Base-by-base conservation (phyloP, 2,113 vertebrate species). In the Myocastor coypus region DNA sequence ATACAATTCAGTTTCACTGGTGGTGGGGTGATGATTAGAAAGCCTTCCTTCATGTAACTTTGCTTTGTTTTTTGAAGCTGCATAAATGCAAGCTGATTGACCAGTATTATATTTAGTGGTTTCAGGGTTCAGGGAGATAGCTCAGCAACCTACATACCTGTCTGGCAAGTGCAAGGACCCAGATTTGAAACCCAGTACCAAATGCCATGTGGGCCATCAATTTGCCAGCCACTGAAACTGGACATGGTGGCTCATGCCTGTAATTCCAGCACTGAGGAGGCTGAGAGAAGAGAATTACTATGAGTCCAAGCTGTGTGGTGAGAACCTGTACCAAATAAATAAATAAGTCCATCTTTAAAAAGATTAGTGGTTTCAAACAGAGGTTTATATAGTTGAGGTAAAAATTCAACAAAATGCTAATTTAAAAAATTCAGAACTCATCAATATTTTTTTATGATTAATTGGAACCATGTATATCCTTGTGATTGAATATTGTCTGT, bases 331-430 rank as follows among this genome's bases (percentile, higher is more conserved):
- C 10, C 52, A 55, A 55, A 55, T 55, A 55, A 55, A 55, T 55
- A 55, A 55, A 55, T 14, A 55, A 55, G 14, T 55, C 2, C 13
- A 55, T 55, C 52, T 55, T 55, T 14, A 55, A 55, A 55, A 55
- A 46, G 46, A 55, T 55, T 55, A 55, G 63, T 86, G 17, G 11
- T 82, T 96, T 92, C 50, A 88, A 84, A 2, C 63, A 20, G 13
- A 5, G 73, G 34, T 30, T 92, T 90, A 92, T 30, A 82, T 92
- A 93, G 52, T 68, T 94, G 30, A 87, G 12, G 87, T 42, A 16
- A 78, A 11, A 52, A 4, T 83, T 92, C 55, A 94, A 59, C 68
- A 92, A 96, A 94, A 90, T 80, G n/a, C 50, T 83, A 64, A 40
- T 55, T 92, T 85, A 86, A 42, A 86, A 86, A 96, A 86, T 78